Conservation (phyloP, 1,140 invertebrate species). For the Chlorops oryzae region DNA sequence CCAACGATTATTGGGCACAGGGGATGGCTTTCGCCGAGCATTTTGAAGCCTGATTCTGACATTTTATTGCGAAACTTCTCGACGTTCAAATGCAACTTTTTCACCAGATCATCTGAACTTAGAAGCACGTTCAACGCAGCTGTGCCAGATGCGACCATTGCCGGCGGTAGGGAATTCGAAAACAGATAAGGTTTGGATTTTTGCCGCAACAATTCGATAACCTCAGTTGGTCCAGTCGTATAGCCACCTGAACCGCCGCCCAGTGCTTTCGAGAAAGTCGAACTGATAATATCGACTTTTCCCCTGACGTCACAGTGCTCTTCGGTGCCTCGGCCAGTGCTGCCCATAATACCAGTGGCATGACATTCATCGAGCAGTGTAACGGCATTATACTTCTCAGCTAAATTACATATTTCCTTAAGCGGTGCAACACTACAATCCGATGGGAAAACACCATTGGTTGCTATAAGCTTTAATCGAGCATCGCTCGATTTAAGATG, state of each 20-base stretch:
- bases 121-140: slow-evolving; percentile 79
- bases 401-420: slow-evolving; percentile 64
- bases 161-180: slow-evolving; percentile 83
- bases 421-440: slow-evolving; percentile 86
- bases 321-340: slow-evolving; percentile 81
- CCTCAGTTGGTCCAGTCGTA: slow-evolving; percentile 70
- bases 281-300: slow-evolving; percentile 84
- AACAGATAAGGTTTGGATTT: slow-evolving; percentile 86
- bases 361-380: slow-evolving; percentile 90
- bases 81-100: slow-evolving; percentile 67
- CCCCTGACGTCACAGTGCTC: slow-evolving; percentile 66
- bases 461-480: slow-evolving; percentile 74
- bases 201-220: slow-evolving; percentile 77
- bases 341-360: slow-evolving; percentile 87
- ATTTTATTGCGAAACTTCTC: slow-evolving; percentile 63
- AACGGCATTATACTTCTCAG: slow-evolving; percentile 74
- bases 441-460: slow-evolving; percentile 96
- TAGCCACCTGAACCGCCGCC: slow-evolving; percentile 85
- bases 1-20: slow-evolving; percentile 90
- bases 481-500: slow-evolving; percentile 62
- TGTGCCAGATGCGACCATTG: slow-evolving; percentile 75
- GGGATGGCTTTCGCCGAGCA: slow-evolving; percentile 78
- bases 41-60: slow-evolving; percentile 68
- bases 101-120: slow-evolving; percentile 57
- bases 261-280: slow-evolving; percentile 86